Percentiles rank a stretch among this genome's conserved stretches.
Evolutionary conservation across 2,113 vertebrate species (phyloP).

Genomic region (Opisthocomus hoazin): DNA sequence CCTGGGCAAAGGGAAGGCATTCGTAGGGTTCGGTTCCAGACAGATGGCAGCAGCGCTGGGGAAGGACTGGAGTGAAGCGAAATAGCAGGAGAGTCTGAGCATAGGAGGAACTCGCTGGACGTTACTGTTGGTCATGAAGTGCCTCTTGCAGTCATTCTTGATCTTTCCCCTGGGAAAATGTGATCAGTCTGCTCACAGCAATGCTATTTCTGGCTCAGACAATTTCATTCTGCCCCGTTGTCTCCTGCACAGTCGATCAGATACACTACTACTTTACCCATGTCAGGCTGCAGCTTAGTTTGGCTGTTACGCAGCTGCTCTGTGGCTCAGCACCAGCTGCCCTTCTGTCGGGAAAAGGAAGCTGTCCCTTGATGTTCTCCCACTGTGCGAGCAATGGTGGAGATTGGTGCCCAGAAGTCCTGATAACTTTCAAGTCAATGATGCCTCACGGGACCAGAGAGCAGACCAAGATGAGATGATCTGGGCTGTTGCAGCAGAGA

Average conservation of each 20-base stretch:
- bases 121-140: background rate
- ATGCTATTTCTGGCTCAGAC: conserved; percentile 10
- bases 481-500: background rate
- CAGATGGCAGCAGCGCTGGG: background rate
- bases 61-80: background rate
- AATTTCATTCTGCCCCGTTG: background rate
- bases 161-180: background rate
- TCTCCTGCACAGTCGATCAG: background rate
- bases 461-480: background rate
- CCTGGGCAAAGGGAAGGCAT: background rate
- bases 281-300: background rate
- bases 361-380: background rate
- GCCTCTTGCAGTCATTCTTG: background rate
- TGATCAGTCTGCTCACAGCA: background rate
- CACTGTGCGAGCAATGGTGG: background rate
- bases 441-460: background rate
- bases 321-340: background rate
- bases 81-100: background rate
- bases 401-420: background rate
- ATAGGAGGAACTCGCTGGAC: rapidly evolving
- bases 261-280: background rate
- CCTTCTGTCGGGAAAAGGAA: background rate
- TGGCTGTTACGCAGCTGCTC: background rate
- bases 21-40: background rate
- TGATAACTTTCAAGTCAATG: background rate